These are phyloP conservation scores for Leguminivora glycinivorella DNA, from an alignment of 1,140 invertebrate species.

Conservation along the genomic window DNA sequence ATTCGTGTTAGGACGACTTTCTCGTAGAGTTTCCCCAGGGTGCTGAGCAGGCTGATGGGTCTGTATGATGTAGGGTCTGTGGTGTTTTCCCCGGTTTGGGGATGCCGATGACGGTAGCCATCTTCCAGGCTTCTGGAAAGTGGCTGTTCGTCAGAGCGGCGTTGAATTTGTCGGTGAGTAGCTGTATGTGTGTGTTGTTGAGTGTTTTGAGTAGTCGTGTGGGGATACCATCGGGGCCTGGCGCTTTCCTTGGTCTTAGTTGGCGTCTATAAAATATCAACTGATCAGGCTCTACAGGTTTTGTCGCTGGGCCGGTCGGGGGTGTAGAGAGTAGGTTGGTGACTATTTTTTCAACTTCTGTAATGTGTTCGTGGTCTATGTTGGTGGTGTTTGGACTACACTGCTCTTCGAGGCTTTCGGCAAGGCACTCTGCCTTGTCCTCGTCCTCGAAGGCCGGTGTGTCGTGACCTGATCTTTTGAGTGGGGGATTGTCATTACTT, in stretches of 20 bases:
- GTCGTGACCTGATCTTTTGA: background rate
- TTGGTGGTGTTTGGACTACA: background rate
- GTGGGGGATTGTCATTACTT: background rate
- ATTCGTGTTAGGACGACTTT: slow-evolving; percentile 43
- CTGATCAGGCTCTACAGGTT: too few species aligned
- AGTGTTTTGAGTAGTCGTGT: slow-evolving; percentile 67
- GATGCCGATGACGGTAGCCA: slow-evolving; percentile 51
- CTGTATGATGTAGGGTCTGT: slow-evolving; percentile 38
- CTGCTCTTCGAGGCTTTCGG: background rate
- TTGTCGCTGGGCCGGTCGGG: too few species aligned
- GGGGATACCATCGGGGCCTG: background rate
- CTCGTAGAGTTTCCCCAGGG: slow-evolving; percentile 55
- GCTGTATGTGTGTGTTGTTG: slow-evolving; percentile 80
- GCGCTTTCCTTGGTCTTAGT: background rate
- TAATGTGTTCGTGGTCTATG: too few species aligned
- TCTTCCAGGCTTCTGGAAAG: slow-evolving; percentile 49
- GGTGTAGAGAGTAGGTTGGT: too few species aligned
- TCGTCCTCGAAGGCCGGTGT: slow-evolving; percentile 13
- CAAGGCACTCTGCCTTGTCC: slow-evolving; percentile 12
- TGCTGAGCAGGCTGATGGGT: slow-evolving; percentile 54
- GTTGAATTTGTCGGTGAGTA: slow-evolving; percentile 80
- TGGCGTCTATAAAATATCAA: background rate
- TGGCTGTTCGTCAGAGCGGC: slow-evolving; percentile 69
- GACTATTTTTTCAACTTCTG: too few species aligned
- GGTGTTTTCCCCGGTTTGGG: slow-evolving; percentile 57